Evolutionary conservation across 2,888 invertebrate genomes (phyloP).

Genomic region (Lasioglossum morio): DNA sequence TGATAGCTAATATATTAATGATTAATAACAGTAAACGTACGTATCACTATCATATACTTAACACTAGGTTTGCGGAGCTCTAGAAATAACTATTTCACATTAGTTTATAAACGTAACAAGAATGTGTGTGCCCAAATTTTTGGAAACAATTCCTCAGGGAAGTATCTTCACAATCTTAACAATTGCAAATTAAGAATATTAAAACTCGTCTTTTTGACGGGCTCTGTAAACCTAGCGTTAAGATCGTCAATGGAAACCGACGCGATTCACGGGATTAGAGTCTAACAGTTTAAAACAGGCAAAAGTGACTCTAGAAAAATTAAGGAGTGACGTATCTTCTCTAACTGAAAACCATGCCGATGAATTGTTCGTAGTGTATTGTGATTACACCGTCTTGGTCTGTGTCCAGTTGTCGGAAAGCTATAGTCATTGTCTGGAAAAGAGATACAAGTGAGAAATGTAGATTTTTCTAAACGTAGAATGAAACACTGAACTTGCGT

Average conservation of each 20-base stretch:
- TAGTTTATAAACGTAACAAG: too few species aligned
- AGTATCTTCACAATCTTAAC: too few species aligned
- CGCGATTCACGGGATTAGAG: background rate
- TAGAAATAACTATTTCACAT: too few species aligned
- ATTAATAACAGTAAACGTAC: too few species aligned
- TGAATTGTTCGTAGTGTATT: constrained; percentile 97
- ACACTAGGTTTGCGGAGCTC: too few species aligned
- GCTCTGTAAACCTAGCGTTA: background rate
- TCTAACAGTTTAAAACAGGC: constrained; percentile 13
- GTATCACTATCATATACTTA: too few species aligned
- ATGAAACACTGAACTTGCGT: background rate
- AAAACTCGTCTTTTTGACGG: too few species aligned
- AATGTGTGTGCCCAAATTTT: too few species aligned
- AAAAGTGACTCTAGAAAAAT: constrained; percentile 22
- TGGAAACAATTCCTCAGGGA: too few species aligned
- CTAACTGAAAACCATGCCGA: constrained; percentile 94
- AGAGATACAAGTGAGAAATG: constrained; percentile 20
- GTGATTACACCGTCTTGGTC: constrained; percentile 98
- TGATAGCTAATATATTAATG: background rate
- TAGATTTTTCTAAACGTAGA: constrained; percentile 22
- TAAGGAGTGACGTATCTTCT: constrained; percentile 86
- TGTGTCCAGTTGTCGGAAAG: constrained; percentile 95
- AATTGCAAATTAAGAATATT: too few species aligned
- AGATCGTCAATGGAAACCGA: background rate
- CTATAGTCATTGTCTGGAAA: constrained; percentile 93